Evolutionary conservation across 2,113 vertebrate species (phyloP).

Genomic region (Scolopax mira): DNA sequence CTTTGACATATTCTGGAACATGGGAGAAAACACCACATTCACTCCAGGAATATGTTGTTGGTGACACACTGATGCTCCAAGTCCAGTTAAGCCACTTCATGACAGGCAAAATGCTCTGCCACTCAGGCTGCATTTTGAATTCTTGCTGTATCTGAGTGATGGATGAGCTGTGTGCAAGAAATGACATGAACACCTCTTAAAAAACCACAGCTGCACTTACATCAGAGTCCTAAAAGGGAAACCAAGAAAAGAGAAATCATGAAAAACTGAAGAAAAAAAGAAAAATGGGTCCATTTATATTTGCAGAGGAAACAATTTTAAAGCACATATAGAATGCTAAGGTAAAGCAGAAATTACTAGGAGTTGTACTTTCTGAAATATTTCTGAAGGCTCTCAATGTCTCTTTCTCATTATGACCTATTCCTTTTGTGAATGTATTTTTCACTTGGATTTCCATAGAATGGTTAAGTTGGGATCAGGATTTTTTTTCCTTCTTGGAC

Average conservation of each 20-base stretch:
- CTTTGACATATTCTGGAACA: neutral
- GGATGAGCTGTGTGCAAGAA: conserved; percentile 61
- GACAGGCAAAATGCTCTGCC: conserved; percentile 9
- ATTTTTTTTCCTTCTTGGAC: neutral
- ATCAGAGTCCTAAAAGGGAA: conserved; percentile 58
- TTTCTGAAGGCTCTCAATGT: neutral
- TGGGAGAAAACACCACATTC: neutral
- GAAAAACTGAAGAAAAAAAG: conserved; percentile 46
- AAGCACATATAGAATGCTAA: neutral
- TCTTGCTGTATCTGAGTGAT: conserved; percentile 61
- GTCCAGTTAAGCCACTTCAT: neutral
- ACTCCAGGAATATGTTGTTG: neutral
- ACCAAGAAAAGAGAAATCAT: neutral
- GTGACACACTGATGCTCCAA: neutral
- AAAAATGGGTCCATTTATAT: conserved; percentile 26
- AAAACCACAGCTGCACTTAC: conserved; percentile 64
- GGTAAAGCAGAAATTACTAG: neutral
- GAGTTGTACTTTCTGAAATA: neutral
- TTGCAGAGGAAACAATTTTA: conserved; percentile 61
- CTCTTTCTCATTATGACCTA: neutral
- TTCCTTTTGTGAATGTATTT: neutral
- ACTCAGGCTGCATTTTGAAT: conserved; percentile 42
- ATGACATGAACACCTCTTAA: conserved; percentile 64
- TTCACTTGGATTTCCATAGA: neutral
- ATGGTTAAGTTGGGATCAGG: neutral